A percentile compares a stretch with the other conserved stretches of the same genome.
Conservation (phyloP, 2,113 vertebrate genomes). For the Spea bombifrons region DNA sequence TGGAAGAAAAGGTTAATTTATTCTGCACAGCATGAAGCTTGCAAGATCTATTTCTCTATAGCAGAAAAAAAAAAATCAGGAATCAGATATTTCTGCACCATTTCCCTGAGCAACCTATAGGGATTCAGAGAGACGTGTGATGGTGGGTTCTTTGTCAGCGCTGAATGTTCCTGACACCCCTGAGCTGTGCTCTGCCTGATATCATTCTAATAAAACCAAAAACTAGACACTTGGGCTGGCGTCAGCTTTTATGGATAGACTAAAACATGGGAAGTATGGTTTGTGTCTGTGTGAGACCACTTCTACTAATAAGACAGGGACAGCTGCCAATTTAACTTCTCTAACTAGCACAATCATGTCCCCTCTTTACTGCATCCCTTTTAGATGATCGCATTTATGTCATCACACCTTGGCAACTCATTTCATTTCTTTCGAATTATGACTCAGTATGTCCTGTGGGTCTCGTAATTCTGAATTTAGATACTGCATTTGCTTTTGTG, state of each 20-base stretch:
- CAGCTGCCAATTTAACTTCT: not conserved
- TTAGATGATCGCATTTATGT: not conserved
- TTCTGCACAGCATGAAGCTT: too few species aligned
- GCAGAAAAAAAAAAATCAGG: too few species aligned
- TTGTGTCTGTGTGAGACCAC: not conserved
- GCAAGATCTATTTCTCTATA: too few species aligned
- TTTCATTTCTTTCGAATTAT: not conserved
- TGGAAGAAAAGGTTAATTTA: too few species aligned
- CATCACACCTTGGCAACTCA: not conserved
- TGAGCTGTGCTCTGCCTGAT: not conserved
- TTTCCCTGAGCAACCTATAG: too few species aligned
- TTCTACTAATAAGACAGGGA: slow-evolving; percentile 1
- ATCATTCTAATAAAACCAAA: not conserved
- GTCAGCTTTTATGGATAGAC: not conserved
- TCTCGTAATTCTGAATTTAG: too few species aligned
- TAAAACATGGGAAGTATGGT: too few species aligned
- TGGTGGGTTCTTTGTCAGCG: not conserved
- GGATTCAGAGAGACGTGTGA: not conserved
- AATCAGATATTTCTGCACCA: too few species aligned
- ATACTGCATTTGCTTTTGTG: too few species aligned
- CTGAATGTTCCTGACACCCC: slow-evolving; percentile 4
- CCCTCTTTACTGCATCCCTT: too few species aligned
- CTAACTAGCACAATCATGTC: too few species aligned
- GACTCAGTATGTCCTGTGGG: slow-evolving; percentile 25
- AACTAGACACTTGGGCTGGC: not conserved